Conservation (phyloP, 2,888 invertebrate genomes). For the Calephelis perditalis region DNA sequence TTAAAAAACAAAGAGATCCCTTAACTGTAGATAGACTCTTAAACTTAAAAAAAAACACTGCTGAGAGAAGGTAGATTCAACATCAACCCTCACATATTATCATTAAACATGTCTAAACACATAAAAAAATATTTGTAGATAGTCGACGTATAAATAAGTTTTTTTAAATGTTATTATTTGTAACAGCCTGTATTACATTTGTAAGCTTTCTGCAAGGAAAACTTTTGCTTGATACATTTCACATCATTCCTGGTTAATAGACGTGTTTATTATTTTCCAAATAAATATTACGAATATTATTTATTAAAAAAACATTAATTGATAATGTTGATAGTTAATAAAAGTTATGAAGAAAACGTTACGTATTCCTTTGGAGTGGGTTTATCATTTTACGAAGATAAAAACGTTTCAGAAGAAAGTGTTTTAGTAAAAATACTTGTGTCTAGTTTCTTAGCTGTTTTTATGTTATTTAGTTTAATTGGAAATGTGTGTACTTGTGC, state of each 20-base stretch:
- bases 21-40: too few relatives aligned
- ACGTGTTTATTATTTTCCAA: slow-evolving; percentile 18
- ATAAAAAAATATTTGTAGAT: too few relatives aligned
- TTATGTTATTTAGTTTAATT: slow-evolving; percentile 83
- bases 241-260: slow-evolving; percentile 18
- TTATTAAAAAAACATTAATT: not conserved
- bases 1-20: too few relatives aligned
- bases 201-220: slow-evolving; percentile 23
- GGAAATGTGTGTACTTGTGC: slow-evolving; percentile 88
- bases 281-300: not conserved
- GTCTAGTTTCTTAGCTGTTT: slow-evolving; percentile 77
- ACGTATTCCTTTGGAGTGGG: slow-evolving; percentile 55
- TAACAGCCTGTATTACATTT: slow-evolving; percentile 28
- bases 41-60: too few relatives aligned
- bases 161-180: not conserved
- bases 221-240: slow-evolving; percentile 20
- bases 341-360: slow-evolving; percentile 35
- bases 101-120: too few relatives aligned
- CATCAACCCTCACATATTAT: too few relatives aligned
- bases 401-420: slow-evolving; percentile 64
- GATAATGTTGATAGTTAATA: slow-evolving; percentile 20
- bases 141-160: too few relatives aligned
- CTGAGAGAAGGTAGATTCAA: too few relatives aligned
- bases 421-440: slow-evolving; percentile 72
- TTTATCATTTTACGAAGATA: slow-evolving; percentile 49